Base-by-base conservation (phyloP, 2,113 vertebrate species). In the Motacilla alba region DNA sequence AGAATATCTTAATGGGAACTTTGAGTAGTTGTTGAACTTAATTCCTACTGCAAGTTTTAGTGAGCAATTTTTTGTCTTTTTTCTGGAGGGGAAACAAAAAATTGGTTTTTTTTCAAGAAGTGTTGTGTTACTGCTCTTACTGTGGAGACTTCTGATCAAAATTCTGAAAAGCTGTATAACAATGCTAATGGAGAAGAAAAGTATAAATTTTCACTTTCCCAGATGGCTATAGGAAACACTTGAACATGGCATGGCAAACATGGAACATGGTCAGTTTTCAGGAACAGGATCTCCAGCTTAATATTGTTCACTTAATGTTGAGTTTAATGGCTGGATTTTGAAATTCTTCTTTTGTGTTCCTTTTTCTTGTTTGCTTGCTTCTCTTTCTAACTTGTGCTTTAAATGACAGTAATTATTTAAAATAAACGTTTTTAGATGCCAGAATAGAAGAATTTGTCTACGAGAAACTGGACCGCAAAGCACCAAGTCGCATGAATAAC, bases 361-460 rank as follows among this genome's bases (percentile, higher is more conserved):
- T 76, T 43, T 49, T n/a, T n/a, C 22, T 67, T 22, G 7, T 52
- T 75, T 28, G 31, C n/a, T 66, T 37, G 14, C 59, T 90, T 69
- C 17, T 49, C 2, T 77, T 70, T 76, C 21, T 76, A 35, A 59
- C 15, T n/a, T 78, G 7, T 78, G 33, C 75, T 95, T 89, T 93
- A n/a, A 81, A 56, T 90, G 47, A 18, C 18, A 68, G 4, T 89
- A 77, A 68, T 67, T 44, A 43, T 94, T 90, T 95, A 31, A 78
- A 94, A 72, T 63, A 23, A 90, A 74, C 43, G 13, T 89, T 63
- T 94, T 95, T 79, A 99, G 99, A 99, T 98, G 98, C 99, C 93
- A 98, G 99, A 89, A 99, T 99, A 98, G 99, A 99, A 97, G 99
- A 99, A 96, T 99, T 99, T 98, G 98, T 99, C 52, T 99, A 99